Evolutionary conservation across 1,140 invertebrate genomes (phyloP).

Genomic region (Hypothenemus hampei): DNA sequence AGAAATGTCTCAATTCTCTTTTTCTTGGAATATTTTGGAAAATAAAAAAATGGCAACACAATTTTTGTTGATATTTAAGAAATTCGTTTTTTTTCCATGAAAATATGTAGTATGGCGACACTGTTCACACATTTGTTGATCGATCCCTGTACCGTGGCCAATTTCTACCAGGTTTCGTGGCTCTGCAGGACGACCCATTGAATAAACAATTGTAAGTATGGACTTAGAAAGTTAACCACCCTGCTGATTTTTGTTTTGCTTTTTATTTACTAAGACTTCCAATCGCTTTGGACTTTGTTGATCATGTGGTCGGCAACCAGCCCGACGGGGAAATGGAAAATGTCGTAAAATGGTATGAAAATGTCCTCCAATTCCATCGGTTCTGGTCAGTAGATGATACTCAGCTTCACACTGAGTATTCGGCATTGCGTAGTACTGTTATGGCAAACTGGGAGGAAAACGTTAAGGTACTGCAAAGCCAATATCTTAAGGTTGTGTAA

Average conservation of each 20-base stretch:
- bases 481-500: slow-evolving; percentile 1
- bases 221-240: too few species aligned
- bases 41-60: too few species aligned
- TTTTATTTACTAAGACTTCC: slow-evolving; percentile 56
- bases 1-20: too few species aligned
- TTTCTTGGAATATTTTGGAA: too few species aligned
- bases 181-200: slow-evolving; percentile 55
- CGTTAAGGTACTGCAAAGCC: slow-evolving; percentile 77
- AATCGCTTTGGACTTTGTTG: slow-evolving; percentile 81
- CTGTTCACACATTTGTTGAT: slow-evolving; percentile 93
- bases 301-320: slow-evolving; percentile 97
- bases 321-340: slow-evolving; percentile 87
- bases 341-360: slow-evolving; percentile 91
- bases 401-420: slow-evolving; percentile 95
- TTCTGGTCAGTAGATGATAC: slow-evolving; percentile 99
- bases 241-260: background rate
- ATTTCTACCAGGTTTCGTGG: slow-evolving; percentile 84
- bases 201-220: slow-evolving; percentile 61
- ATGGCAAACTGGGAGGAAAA: slow-evolving; percentile 98
- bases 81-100: too few species aligned
- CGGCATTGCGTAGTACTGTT: slow-evolving; percentile 91
- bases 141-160: slow-evolving; percentile 76
- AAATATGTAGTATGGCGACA: slow-evolving; percentile 99
- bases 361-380: slow-evolving; percentile 89
- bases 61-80: too few species aligned